Base-by-base conservation (phyloP, 2,888 invertebrate genomes). In the Hololepta plana region DNA sequence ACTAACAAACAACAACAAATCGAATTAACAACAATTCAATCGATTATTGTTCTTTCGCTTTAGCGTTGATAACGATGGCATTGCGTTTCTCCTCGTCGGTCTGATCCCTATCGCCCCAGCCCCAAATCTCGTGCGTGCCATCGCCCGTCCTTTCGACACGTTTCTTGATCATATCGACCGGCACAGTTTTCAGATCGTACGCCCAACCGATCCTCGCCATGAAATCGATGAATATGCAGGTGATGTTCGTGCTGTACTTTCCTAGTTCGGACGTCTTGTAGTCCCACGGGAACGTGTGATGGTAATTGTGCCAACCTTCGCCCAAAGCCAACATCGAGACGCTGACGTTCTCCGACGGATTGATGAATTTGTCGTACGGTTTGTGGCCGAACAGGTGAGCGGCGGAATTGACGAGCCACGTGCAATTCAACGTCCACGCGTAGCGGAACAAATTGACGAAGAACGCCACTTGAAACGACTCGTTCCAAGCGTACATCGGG, bases 351-450 rank as follows among this genome's bases (percentile, higher is more conserved):
- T 84, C 70, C 0, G 71, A 55, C 0, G 84, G 80, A 43, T 71
- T 73, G 44, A 82, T 72, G 54, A 45, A 49, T 41, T 60, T 69
- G 52, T 87, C 77, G 45, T 77, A 79, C 9, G 79, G 77, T 40
- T 69, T 72, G 41, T 65, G 62, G 26, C 79, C 79, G 60, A 70
- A 77, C 43, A 75, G 67, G 58, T 88, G 88, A 2, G 88, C 88
- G 2, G 79, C 80, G 34, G 81, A 82, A 59, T 90, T 90, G 17
- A 88, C 85, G 32, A 81, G 60, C 88, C 87, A 90, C 2, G 88
- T 88, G 31, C 75, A 72, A 53, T 90, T 81, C 27, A 90, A 64
- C 23, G 75, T 72, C 47, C 75, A 65, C 15, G 72, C 62, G 57
- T 85, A 88, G 26, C 88, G 71, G 49, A 84, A 66, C 46, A 76